Evolutionary conservation across 1,140 invertebrate species (phyloP).

Genomic region (Ceratosolen fusciceps): DNA sequence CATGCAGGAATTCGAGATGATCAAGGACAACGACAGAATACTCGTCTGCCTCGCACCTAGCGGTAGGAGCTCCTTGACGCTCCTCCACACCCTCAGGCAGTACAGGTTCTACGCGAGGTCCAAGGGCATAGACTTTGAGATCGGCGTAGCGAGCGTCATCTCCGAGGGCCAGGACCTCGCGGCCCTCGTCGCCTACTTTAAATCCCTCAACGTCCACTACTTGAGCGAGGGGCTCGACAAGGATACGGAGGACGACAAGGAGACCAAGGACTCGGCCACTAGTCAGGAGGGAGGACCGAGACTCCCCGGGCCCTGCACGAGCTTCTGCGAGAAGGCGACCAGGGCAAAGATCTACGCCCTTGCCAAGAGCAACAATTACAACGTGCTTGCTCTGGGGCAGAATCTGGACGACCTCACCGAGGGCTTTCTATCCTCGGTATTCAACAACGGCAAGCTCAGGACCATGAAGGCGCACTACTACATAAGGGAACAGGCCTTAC

Average conservation of each 20-base stretch:
- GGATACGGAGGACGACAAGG: conserved; percentile 42
- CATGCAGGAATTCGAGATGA: conserved; percentile 88
- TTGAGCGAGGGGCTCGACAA: conserved; percentile 78
- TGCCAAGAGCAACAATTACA: conserved; percentile 84
- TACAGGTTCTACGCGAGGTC: conserved; percentile 84
- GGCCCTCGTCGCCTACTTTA: conserved; percentile 79
- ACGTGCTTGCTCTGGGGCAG: conserved; percentile 89
- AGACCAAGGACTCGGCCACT: conserved; percentile 24
- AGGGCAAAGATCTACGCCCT: conserved; percentile 82
- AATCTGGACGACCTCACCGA: conserved; percentile 89
- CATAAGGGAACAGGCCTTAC: conserved; percentile 81
- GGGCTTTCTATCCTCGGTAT: conserved; percentile 86
- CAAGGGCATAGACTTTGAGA: conserved; percentile 82
- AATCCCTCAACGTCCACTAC: conserved; percentile 78
- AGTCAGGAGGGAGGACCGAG: background rate
- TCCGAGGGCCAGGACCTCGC: conserved; percentile 78
- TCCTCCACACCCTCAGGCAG: conserved; percentile 88
- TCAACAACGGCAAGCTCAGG: conserved; percentile 84
- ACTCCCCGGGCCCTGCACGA: conserved; percentile 53
- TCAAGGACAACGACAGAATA: conserved; percentile 85
- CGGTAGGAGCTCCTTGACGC: conserved; percentile 84
- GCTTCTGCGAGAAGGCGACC: conserved; percentile 80
- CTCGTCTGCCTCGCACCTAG: conserved; percentile 86
- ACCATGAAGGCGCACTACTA: conserved; percentile 89
- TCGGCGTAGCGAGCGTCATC: conserved; percentile 84